Evolutionary conservation across 2,113 vertebrate genomes (phyloP), one percentile per base, ranked within the genome.

Genomic region (Stomatorhinus ivindoensis): DNA sequence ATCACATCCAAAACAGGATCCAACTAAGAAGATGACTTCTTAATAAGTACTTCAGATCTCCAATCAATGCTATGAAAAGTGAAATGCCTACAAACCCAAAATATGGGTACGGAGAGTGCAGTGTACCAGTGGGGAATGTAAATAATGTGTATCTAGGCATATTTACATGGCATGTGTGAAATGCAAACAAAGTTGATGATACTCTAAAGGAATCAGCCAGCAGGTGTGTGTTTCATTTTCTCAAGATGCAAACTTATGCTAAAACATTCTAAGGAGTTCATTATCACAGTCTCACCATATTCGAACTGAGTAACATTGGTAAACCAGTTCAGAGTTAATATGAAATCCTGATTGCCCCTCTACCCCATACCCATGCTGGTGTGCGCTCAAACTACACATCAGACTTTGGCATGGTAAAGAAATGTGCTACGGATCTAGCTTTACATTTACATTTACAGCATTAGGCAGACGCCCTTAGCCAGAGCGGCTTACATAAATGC

Each of bases 1-100:
- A 91, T 91, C 90, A 84, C 89, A 46, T 46, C 87, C 31, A 55
- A 88, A 87, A 50, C 80, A 51, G 48, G 84, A 51, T 73, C 65
- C 61, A 31, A 46, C 83, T 24, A 27, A 73, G 61, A 69, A 61
- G 61, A 88, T 73, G 61, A 73, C 42, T 48, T 73, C 42, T 88
- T 69, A 73, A 69, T 69, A 73, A 73, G 44, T 19, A n/a, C 58
- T 88, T 48, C 44, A 47, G 61, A 47, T 61, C 46, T 73, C 46
- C 35, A 88, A 88, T n/a, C 88, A 89, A 61, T 44, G 13, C 88
- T 47, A 73, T 44, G 51, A 46, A 61, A 44, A 83, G 48, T 50
- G 19, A 51, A 87, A 47, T 55, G 50, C 13, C 76, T 58, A 39
- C 2, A 80, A 89, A 76, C 7, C 19, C 35, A 87, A 87, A 87